These are phyloP conservation scores for Eupithecia dodoneata DNA, from an alignment of 2,888 invertebrate species.

Conservation along the genomic window DNA sequence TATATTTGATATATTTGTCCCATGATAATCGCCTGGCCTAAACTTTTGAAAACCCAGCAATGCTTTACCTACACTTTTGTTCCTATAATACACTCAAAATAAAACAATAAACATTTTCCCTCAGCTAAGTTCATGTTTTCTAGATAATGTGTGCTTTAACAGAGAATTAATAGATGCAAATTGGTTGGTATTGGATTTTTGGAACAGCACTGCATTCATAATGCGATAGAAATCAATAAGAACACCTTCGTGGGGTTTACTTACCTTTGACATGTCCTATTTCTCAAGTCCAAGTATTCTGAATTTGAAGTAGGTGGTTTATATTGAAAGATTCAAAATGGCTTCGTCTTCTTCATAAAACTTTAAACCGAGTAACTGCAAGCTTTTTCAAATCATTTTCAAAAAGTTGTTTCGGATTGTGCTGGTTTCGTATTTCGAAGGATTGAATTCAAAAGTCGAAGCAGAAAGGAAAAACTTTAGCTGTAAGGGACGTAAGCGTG, in stretches of 20 bases:
- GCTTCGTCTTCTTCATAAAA: neutral
- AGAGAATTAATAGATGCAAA: neutral
- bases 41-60: neutral
- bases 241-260: neutral
- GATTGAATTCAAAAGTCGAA: neutral
- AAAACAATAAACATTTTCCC: neutral
- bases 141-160: neutral
- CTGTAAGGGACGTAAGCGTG: slow-evolving; percentile 4
- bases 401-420: neutral
- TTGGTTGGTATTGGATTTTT: neutral
- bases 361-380: neutral
- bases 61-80: neutral
- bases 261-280: neutral
- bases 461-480: neutral
- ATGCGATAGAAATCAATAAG: neutral
- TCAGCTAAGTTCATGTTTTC: neutral
- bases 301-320: neutral
- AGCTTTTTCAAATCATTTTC: neutral
- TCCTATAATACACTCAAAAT: neutral
- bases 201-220: neutral
- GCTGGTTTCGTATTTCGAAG: neutral
- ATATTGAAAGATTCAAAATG: neutral
- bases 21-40: neutral
- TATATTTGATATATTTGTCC: neutral
- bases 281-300: neutral